phyloP scores from a whole-genome alignment of 1,140 invertebrate species.

The Drosophila miranda region DNA sequence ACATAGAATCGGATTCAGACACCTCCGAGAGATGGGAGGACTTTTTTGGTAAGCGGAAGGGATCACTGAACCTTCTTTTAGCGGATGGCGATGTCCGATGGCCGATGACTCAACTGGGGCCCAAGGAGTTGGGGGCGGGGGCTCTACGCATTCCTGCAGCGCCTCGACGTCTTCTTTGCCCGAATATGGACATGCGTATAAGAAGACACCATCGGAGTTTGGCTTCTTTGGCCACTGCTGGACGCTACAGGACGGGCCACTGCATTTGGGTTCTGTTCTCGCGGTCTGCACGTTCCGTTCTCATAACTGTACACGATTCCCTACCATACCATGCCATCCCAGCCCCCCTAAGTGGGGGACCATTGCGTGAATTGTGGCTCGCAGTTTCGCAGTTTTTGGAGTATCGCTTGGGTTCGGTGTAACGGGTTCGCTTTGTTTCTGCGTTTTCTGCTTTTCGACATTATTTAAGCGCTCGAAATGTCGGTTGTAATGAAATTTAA shows the following conservation, averaged over 20 bases:
- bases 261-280: constrained; percentile 29
- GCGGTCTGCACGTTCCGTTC: constrained; percentile 13
- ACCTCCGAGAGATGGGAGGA: constrained; percentile 81
- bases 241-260: constrained; percentile 1
- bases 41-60: constrained; percentile 81
- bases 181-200: constrained; percentile 48
- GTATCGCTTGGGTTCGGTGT: constrained; percentile 21
- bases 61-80: constrained; percentile 66
- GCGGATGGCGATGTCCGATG: constrained; percentile 6
- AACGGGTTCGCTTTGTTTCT: constrained; percentile 57
- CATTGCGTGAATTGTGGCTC: constrained; percentile 45
- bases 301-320: constrained; percentile 41
- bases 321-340: constrained; percentile 5
- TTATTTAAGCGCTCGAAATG: constrained; percentile 53
- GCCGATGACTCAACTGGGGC: constrained; percentile 25
- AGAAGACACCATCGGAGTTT: constrained; percentile 39
- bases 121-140: constrained; percentile 10
- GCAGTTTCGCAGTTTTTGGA: too few species aligned
- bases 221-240: constrained; percentile 27
- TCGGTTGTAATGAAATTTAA: constrained; percentile 76
- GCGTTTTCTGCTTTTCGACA: constrained; percentile 44
- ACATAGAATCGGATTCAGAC: constrained; percentile 82
- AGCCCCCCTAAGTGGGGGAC: constrained; percentile 36
- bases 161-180: constrained; percentile 14
- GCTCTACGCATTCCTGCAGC: constrained; percentile 45